Base-by-base conservation (phyloP, 1,140 invertebrate species). In the Drosophila albomicans region DNA sequence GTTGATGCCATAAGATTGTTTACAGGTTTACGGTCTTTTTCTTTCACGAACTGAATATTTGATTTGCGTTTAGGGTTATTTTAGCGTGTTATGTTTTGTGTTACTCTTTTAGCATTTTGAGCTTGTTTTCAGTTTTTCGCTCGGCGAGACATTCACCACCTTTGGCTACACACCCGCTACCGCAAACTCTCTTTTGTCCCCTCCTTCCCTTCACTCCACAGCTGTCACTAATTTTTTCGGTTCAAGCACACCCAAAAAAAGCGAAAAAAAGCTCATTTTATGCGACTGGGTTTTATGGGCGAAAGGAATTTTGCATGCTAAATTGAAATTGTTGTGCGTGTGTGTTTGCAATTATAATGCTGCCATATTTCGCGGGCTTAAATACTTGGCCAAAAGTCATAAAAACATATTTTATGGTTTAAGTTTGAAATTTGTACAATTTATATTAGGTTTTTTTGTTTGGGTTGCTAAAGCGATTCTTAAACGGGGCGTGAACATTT, bases 261-360 rank as follows among this genome's bases (percentile, higher is more conserved):
- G 15, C 15, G 15, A 15, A 51, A 32, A 32, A 38, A 38, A 38
- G 2, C 15, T 52, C 35, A 67, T 70, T 70, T 70, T 64, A 70
- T 70, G 49, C 8, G 67, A 15, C 11, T 71, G 56, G 5, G 30
- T 64, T 71, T 75, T 75, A 75, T 63, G 58, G 43, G 16, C n/a
- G 13, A 13, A 41, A 35, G 48, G 71, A 68, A 73, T 74, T 74
- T 74, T 48, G 49, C 58, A 56, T 62, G 57, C 30, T 20, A 57
- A 75, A 69, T 63, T 69, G 35, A 66, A 69, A 43, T 58, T 70
- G 69, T 63, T 63, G 25, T 65, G 38, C 63, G 57, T 52, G 51
- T 70, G 59, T 75, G 58, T 41, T 51, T 13, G 66, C 59, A 71
- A 75, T 65, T 75, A 75, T 71, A 71, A 71, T 71, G 67, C 52